A percentile compares a stretch with the other conserved stretches of the same genome.
Conservation (phyloP, 2,888 invertebrate genomes). For the Pachliopta kotzebuea region DNA sequence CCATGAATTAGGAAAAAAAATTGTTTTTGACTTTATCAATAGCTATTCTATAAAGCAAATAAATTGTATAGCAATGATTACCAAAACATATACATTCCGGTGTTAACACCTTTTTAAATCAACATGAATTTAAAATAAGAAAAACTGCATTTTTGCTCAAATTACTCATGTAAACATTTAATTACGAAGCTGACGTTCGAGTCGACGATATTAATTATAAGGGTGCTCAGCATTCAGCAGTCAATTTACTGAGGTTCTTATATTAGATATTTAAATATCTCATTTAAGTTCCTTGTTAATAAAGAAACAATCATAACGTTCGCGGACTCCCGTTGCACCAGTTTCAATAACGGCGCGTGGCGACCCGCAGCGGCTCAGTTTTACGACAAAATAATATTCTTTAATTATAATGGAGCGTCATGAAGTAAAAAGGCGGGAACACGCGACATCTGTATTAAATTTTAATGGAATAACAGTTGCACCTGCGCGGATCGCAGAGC, state of each 20-base stretch:
- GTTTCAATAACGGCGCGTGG: constrained; percentile 59
- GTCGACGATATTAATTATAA: constrained; percentile 13
- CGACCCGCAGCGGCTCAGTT: constrained; percentile 51
- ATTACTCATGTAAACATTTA: constrained; percentile 16
- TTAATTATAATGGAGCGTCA: constrained; percentile 76
- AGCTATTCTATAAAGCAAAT: too few species aligned
- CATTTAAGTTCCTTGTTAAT: constrained; percentile 35
- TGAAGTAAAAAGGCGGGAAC: constrained; percentile 67
- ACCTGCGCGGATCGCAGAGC: constrained; percentile 62
- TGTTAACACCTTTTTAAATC: not conserved
- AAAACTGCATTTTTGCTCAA: constrained; percentile 2
- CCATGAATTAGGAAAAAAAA: too few species aligned
- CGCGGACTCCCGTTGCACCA: constrained; percentile 57
- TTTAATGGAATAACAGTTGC: constrained; percentile 72
- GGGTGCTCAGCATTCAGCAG: constrained; percentile 11
- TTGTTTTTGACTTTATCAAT: too few species aligned
- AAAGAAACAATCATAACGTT: constrained; percentile 58
- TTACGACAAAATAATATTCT: constrained; percentile 78
- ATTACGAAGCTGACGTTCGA: constrained; percentile 13
- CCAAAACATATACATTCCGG: not conserved
- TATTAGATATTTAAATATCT: constrained; percentile 27
- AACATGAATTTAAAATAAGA: not conserved
- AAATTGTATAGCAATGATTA: not conserved
- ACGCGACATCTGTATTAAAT: constrained; percentile 79
- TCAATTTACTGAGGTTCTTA: constrained; percentile 11